Conservation (phyloP, 1,140 invertebrate genomes). For the Philopotamus ludificatus region DNA sequence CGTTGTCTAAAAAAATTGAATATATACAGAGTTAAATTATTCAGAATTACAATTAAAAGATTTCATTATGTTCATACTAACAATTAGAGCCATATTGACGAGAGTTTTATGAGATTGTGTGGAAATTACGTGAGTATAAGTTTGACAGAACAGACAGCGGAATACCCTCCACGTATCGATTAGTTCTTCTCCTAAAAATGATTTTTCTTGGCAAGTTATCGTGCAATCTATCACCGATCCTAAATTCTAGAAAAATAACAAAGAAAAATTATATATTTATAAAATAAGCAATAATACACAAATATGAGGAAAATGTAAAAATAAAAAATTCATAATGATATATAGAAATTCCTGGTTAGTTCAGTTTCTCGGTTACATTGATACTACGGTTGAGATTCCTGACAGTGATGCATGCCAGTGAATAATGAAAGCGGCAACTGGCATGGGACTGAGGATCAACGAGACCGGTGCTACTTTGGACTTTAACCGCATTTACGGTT, state of each 20-base stretch:
- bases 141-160: constrained; percentile 50
- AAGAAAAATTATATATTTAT: neutral
- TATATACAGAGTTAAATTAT: neutral
- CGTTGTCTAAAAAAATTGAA: constrained; percentile 52
- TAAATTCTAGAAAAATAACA: constrained; percentile 46
- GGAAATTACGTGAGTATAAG: constrained; percentile 47
- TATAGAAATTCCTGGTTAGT: no score
- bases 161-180: constrained; percentile 47
- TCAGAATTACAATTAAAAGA: neutral
- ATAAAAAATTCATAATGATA: no score
- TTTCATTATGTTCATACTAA: constrained; percentile 21
- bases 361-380: no score
- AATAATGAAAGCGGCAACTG: no score
- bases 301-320: no score
- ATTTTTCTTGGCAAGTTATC: no score
- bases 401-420: no score
- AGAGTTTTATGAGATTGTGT: constrained; percentile 41
- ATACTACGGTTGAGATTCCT: no score
- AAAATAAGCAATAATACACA: neutral
- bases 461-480: no score
- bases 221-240: constrained; percentile 43
- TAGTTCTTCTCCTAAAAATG: constrained; percentile 44
- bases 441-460: no score
- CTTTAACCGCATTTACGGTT: no score
- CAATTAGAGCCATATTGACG: constrained; percentile 21